phyloP scores from a whole-genome alignment of 2,797 vertebrate genomes.

The Notamacropus eugenii region DNA sequence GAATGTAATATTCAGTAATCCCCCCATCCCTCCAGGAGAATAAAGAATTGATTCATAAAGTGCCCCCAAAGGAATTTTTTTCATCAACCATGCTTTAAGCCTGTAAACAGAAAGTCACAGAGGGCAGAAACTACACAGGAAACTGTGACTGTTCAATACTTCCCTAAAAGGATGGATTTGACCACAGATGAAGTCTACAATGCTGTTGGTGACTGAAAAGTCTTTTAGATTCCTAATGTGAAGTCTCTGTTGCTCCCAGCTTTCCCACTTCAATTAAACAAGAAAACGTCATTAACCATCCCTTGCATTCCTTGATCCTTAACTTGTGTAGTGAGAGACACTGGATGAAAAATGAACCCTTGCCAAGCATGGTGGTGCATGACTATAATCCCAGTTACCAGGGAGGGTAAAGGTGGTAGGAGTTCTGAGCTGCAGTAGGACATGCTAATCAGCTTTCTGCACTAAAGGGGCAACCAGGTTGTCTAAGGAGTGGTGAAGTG shows the following conservation, averaged over 20 bases:
- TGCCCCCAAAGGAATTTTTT: neutral
- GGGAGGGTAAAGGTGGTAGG: neutral
- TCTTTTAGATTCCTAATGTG: neutral
- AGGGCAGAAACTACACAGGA: too few species aligned
- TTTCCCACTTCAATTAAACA: neutral
- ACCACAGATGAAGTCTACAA: neutral
- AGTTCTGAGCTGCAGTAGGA: neutral
- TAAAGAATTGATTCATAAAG: conserved; percentile 6
- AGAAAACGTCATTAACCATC: neutral
- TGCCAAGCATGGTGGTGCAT: neutral
- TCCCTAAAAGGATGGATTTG: neutral
- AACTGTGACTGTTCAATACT: neutral
- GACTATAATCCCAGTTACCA: neutral
- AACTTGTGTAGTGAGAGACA: neutral
- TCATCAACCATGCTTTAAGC: neutral
- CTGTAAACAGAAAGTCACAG: neutral
- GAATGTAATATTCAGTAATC: conserved; percentile 17
- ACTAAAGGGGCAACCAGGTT: neutral
- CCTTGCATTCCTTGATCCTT: neutral
- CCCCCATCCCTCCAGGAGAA: neutral
- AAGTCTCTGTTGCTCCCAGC: too few species aligned
- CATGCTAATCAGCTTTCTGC: neutral
- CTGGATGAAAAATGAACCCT: neutral
- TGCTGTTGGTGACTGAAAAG: neutral
- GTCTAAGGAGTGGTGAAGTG: neutral